Conservation (phyloP, 2,113 vertebrate genomes). For the Rhinolophus sinicus region DNA sequence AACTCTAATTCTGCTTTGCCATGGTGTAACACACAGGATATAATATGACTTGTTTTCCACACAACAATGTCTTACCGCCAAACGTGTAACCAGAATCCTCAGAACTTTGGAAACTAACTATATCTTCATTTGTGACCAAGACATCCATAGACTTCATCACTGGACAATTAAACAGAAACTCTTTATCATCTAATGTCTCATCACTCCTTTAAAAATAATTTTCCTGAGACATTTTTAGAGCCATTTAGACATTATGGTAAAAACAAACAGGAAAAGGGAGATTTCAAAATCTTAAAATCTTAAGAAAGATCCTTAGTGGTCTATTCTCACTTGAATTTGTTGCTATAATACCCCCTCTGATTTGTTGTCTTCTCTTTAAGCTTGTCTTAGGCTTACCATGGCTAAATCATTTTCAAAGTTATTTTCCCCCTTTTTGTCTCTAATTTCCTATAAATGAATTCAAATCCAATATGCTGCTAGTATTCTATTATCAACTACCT, state of each 20-base stretch:
- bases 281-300: neutral
- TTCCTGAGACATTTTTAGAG: neutral
- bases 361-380: neutral
- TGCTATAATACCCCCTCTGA: neutral
- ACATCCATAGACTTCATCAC: neutral
- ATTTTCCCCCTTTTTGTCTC: neutral
- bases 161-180: neutral
- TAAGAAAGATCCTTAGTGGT: neutral
- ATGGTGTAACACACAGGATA: neutral
- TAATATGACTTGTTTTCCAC: neutral
- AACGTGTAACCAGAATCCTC: neutral
- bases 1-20: neutral
- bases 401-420: neutral
- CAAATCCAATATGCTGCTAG: neutral
- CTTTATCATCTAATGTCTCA: neutral
- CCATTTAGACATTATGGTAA: neutral
- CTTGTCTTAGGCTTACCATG: neutral
- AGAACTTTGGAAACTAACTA: neutral
- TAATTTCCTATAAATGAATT: neutral
- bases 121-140: neutral
- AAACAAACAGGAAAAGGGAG: neutral
- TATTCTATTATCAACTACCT: neutral
- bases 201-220: neutral
- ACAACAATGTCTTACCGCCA: neutral
- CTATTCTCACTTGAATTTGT: neutral